These are phyloP conservation scores for Sylvia borin DNA, from an alignment of 2,797 vertebrate species.

Conservation along the genomic window DNA sequence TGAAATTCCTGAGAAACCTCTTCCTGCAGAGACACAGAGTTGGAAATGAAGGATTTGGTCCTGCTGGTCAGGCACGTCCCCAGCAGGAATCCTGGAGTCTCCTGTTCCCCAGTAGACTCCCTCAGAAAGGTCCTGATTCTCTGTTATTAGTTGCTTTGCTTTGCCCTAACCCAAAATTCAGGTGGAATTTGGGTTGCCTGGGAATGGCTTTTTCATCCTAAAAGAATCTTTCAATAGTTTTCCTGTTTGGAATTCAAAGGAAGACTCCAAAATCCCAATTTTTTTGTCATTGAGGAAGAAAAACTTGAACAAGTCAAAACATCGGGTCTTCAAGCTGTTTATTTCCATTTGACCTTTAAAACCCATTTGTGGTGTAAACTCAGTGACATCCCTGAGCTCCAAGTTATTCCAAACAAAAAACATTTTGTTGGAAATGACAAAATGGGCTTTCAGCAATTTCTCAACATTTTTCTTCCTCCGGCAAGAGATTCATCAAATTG, in stretches of 20 bases:
- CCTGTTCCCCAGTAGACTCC: neutral
- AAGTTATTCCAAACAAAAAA: conserved; percentile 1
- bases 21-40: neutral
- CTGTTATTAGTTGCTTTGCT: neutral
- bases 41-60: neutral
- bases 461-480: neutral
- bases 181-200: neutral
- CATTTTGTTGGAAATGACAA: neutral
- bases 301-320: neutral
- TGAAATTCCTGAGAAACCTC: neutral
- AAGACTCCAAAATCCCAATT: neutral
- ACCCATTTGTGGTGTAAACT: neutral
- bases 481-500: neutral
- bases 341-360: conserved; percentile 54
- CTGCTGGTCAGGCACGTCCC: neutral
- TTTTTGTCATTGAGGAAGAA: neutral
- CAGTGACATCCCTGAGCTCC: neutral
- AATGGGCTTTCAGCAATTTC: neutral
- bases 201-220: neutral
- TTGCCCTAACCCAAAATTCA: neutral
- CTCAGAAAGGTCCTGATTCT: neutral
- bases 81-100: neutral
- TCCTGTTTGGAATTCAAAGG: neutral
- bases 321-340: conserved; percentile 10
- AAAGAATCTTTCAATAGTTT: neutral